Evolutionary conservation across 2,888 invertebrate genomes (phyloP).

Genomic region (Chouioia cunea): DNA sequence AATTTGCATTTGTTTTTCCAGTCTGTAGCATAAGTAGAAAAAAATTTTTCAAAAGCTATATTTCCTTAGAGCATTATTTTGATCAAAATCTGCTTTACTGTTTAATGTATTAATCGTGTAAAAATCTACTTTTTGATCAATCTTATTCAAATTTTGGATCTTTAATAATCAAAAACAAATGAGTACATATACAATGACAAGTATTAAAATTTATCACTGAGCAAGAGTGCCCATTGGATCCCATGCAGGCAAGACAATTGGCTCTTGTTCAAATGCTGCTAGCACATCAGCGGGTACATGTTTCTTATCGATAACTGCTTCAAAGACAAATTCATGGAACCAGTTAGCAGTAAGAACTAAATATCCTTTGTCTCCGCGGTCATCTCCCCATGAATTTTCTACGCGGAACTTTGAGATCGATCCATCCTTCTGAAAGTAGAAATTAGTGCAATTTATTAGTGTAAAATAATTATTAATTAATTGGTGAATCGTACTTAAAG

Average conservation of each 20-base stretch:
- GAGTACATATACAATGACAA: slow-evolving; percentile 32
- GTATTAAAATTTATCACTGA: slow-evolving; percentile 54
- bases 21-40: too few species aligned
- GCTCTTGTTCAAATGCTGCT: slow-evolving; percentile 81
- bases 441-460: neutral
- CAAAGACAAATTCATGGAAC: slow-evolving; percentile 90
- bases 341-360: slow-evolving; percentile 85
- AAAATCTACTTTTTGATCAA: too few species aligned
- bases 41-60: too few species aligned
- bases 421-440: slow-evolving; percentile 71
- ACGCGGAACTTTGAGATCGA: slow-evolving; percentile 84
- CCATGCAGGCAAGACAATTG: slow-evolving; percentile 89
- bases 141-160: neutral
- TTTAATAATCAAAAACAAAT: slow-evolving; percentile 26
- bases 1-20: too few species aligned
- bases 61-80: too few species aligned
- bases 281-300: slow-evolving; percentile 81
- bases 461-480: too few species aligned
- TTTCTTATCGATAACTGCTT: slow-evolving; percentile 90
- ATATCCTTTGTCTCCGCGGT: slow-evolving; percentile 89
- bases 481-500: too few species aligned
- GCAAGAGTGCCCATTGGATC: slow-evolving; percentile 93
- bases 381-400: slow-evolving; percentile 94
- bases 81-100: too few species aligned
- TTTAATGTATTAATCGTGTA: too few species aligned